Percentiles rank a stretch among this genome's conserved stretches.
Conservation (phyloP, 2,797 vertebrate genomes). For the Microcaecilia unicolor region DNA sequence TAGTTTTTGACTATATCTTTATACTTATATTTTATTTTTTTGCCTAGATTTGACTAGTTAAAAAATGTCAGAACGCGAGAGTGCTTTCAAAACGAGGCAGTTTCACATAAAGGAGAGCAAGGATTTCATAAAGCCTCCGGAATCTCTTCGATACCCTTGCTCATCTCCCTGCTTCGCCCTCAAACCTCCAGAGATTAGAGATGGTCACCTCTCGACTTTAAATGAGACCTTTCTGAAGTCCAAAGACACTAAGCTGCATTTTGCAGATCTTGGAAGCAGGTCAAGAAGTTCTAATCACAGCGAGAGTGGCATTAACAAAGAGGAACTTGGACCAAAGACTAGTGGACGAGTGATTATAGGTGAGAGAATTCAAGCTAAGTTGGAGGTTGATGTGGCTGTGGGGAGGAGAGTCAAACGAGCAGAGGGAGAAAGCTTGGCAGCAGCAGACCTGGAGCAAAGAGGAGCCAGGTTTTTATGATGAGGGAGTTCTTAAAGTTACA, state of each 20-base stretch:
- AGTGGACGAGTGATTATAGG: conserved; percentile 9
- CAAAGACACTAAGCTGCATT: conserved; percentile 21
- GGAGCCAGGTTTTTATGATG: too few species aligned
- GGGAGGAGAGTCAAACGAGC: too few species aligned
- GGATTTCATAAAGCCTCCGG: conserved; percentile 8
- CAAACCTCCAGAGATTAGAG: conserved; percentile 15
- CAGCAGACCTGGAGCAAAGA: too few species aligned
- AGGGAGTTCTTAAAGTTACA: too few species aligned
- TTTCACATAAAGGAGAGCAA: conserved; percentile 18
- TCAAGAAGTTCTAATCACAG: background rate
- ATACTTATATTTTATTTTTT: too few species aligned
- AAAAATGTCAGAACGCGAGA: too few species aligned
- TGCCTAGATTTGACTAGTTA: too few species aligned
- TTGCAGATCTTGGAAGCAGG: conserved; percentile 6
- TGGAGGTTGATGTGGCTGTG: too few species aligned
- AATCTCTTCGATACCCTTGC: conserved; percentile 18
- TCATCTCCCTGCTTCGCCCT: conserved; percentile 16
- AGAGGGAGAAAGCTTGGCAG: too few species aligned
- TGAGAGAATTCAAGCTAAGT: too few species aligned
- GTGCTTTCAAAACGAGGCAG: conserved; percentile 11
- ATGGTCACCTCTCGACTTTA: background rate
- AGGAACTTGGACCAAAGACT: conserved; percentile 7
- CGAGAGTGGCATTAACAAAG: background rate
- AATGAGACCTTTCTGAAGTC: conserved; percentile 26
- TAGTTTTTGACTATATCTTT: too few species aligned